Conservation (phyloP, 1,140 invertebrate species). For the Lasioglossum albipes region DNA sequence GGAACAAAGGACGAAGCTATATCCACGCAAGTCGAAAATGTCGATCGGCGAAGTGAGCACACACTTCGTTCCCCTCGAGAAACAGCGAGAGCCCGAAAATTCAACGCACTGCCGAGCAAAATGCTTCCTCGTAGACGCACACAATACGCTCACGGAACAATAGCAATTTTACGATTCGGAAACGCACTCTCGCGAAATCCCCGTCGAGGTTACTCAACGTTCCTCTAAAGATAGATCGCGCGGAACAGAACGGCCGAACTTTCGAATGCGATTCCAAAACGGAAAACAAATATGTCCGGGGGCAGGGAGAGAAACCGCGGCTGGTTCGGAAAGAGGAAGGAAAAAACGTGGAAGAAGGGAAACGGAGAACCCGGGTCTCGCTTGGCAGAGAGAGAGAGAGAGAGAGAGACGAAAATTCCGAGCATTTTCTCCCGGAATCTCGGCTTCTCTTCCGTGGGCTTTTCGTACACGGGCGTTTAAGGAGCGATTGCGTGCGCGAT, state of each 20-base stretch:
- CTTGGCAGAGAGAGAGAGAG: background rate
- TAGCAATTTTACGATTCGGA: background rate
- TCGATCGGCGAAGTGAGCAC: too few species aligned
- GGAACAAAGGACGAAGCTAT: too few species aligned
- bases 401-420: constrained; percentile 16
- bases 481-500: constrained; percentile 31
- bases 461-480: constrained; percentile 9
- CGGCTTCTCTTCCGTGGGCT: constrained; percentile 10
- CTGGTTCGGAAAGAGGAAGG: too few species aligned
- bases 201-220: background rate
- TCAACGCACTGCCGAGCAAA: too few species aligned
- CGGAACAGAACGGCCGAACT: background rate
- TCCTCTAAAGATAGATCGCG: background rate
- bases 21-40: too few species aligned
- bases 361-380: background rate
- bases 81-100: too few species aligned
- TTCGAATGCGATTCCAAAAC: constrained; percentile 6
- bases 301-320: background rate
- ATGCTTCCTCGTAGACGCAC: too few species aligned
- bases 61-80: too few species aligned
- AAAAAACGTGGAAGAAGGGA: background rate
- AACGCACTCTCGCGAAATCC: background rate
- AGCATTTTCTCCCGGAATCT: background rate
- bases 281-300: too few species aligned
- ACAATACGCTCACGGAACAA: background rate